Conservation (phyloP, 1,140 invertebrate genomes). For the Drosophila ficusphila region DNA sequence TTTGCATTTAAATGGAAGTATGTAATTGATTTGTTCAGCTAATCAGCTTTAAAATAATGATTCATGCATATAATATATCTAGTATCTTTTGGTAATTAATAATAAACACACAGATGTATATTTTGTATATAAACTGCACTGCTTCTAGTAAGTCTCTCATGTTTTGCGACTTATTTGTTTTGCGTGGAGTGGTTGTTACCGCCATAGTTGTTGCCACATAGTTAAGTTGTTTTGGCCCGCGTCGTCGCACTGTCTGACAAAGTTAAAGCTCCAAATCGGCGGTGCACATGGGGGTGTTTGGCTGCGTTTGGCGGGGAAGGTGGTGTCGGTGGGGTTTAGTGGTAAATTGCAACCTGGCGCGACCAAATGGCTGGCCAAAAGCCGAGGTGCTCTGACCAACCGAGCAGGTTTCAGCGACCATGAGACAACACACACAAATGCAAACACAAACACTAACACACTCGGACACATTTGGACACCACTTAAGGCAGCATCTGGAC, state of each 20-base stretch:
- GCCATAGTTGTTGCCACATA: conserved; percentile 60
- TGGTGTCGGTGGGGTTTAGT: neutral
- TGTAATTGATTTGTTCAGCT: no score
- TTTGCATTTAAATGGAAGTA: no score
- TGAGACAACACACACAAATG: conserved; percentile 6
- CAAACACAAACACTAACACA: neutral
- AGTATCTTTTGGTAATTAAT: no score
- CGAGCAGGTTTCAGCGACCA: conserved; percentile 37
- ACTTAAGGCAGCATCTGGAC: conserved; percentile 27
- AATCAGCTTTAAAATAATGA: no score
- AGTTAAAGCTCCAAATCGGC: conserved; percentile 13
- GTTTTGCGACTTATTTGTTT: neutral
- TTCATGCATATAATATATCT: no score
- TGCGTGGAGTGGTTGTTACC: conserved; percentile 13
- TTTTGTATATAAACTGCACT: no score
- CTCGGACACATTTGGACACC: conserved; percentile 5
- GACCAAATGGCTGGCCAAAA: conserved; percentile 27
- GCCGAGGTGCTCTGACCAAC: conserved; percentile 15
- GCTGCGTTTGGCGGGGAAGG: neutral
- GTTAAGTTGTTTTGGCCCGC: conserved; percentile 51
- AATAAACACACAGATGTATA: no score
- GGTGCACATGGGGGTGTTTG: neutral
- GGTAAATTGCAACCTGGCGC: conserved; percentile 13
- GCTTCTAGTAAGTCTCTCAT: neutral
- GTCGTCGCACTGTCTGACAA: conserved; percentile 57